Conservation (phyloP, 2,113 vertebrate species). For the Colaptes auratus region DNA sequence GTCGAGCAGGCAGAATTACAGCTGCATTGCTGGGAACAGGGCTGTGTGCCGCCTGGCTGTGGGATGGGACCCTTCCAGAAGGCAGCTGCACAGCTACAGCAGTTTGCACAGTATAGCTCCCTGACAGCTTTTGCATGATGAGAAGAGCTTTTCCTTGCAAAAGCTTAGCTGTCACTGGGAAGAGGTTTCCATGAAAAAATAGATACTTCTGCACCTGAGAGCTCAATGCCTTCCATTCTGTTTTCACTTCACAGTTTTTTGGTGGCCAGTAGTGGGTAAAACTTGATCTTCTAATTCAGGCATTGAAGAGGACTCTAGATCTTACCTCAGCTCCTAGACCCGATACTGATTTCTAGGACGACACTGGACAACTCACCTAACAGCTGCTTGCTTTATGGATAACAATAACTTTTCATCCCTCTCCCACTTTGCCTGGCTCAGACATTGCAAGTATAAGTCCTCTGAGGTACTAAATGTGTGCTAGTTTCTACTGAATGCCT, state of each 20-base stretch:
- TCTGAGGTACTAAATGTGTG: neutral
- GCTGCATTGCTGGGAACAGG: neutral
- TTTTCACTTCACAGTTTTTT: constrained; percentile 6
- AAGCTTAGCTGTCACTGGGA: neutral
- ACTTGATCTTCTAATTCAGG: neutral
- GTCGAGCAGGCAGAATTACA: constrained; percentile 9
- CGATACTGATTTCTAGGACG: neutral
- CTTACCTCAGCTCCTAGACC: neutral
- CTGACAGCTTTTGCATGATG: neutral
- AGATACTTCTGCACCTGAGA: constrained; percentile 3
- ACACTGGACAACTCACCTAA: neutral
- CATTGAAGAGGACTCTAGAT: neutral
- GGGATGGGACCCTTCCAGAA: neutral
- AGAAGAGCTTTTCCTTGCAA: neutral
- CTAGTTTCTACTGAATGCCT: neutral
- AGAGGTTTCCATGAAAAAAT: constrained; percentile 45
- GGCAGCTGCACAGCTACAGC: neutral
- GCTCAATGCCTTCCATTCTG: neutral
- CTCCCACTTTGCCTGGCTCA: neutral
- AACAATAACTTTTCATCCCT: neutral
- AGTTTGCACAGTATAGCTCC: neutral
- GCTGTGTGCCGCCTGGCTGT: neutral
- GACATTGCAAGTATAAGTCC: neutral
- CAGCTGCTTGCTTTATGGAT: neutral
- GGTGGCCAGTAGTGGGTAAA: neutral